Evolutionary conservation across 2,888 invertebrate genomes (phyloP), one percentile per base, ranked within the genome.

Genomic region (Lathronympha strigana): DNA sequence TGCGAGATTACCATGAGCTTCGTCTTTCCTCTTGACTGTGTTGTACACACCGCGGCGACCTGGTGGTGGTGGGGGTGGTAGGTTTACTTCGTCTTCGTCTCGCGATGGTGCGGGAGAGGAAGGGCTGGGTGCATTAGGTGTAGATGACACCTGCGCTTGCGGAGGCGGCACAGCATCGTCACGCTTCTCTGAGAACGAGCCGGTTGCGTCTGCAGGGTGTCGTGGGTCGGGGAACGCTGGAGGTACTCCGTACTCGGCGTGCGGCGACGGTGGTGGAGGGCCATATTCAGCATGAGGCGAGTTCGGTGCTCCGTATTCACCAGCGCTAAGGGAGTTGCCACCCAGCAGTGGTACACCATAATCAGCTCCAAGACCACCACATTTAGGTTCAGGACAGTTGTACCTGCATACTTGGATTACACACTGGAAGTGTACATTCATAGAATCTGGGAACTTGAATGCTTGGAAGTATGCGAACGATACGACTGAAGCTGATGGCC

Each of bases 351-450:
- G 95, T 53, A 94, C 93, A 63, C 95, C 95, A 72, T 95, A 95
- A 75, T 95, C 95, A 49, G 93, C 93, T 38, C 94, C 93, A 31
- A 94, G 90, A 68, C 94, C 93, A 31, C 93, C 95, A 83, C 98
- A 98, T 87, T 97, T 97, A 2, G 97, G 97, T 80, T 98, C 97
- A 1, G 98, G 98, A 75, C 98, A 98, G 82, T 98, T 97, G 86
- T 97, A 97, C 74, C 98, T 94, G 80, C 98, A 98, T 3, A 98
- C 98, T 92, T 98, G 98, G 74, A 98, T 98, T 47, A 98, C 97
- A 83, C 98, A 98, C 86, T 98, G 98, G 95, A 98, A 98, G 93
- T 98, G 98, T 2, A 98, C 98, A 83, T 98, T 98, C 98, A 98
- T 98, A 11, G 97, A 97, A 84, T 98, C 98, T 1, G 98, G 98